These are phyloP conservation scores for Monopis laevigella DNA, from an alignment of 2,888 invertebrate species.

Conservation along the genomic window DNA sequence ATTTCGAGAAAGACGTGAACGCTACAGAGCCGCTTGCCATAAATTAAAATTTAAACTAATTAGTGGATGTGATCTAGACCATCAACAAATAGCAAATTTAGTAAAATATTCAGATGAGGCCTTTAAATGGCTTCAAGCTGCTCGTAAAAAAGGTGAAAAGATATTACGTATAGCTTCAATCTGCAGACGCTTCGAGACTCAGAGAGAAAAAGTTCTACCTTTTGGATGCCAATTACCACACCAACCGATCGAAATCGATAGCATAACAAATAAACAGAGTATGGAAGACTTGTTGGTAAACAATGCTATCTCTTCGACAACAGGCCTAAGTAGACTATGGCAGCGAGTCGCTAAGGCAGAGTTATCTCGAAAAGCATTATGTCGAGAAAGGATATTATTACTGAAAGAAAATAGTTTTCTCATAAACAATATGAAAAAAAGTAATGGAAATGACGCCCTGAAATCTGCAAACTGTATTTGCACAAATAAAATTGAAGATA, in stretches of 20 bases:
- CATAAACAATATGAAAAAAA: conserved; percentile 27
- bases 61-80: conserved; percentile 35
- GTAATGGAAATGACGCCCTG: conserved; percentile 22
- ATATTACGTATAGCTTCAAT: conserved; percentile 56
- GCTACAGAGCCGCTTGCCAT: conserved; percentile 42
- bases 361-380: conserved; percentile 40
- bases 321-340: conserved; percentile 48
- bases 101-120: conserved; percentile 45
- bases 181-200: conserved; percentile 68
- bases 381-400: conserved; percentile 41
- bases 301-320: conserved; percentile 38
- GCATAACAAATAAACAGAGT: conserved; percentile 22
- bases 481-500: conserved; percentile 13
- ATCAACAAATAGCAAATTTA: conserved; percentile 32
- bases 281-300: conserved; percentile 40
- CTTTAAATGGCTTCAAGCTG: conserved; percentile 42
- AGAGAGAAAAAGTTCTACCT: conserved; percentile 56
- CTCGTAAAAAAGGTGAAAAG: conserved; percentile 54
- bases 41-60: conserved; percentile 36
- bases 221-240: conserved; percentile 35
- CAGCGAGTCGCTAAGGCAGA: conserved; percentile 50
- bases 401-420: conserved; percentile 41
- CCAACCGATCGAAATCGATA: conserved; percentile 26
- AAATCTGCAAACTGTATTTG: conserved; percentile 35
- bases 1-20: conserved; percentile 47